Percentiles rank a stretch among this genome's conserved stretches.
Evolutionary conservation across 2,797 vertebrate genomes (phyloP).

Genomic region (Lindbergichthys nudifrons): DNA sequence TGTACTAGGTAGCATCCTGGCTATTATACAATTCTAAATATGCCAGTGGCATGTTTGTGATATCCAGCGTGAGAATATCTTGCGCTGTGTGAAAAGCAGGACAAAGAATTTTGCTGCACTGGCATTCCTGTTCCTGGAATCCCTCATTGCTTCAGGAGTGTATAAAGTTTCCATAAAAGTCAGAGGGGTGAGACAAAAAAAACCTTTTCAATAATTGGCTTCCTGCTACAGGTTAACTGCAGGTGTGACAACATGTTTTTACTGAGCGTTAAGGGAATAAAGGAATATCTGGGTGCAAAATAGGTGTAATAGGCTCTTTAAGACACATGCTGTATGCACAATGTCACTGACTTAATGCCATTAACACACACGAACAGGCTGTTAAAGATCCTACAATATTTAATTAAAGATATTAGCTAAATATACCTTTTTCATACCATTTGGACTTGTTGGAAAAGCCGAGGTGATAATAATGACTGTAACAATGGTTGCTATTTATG

Average conservation of each 20-base stretch:
- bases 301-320: conserved; percentile 23
- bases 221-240: conserved; percentile 41
- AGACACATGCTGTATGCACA: conserved; percentile 5
- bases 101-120: conserved; percentile 70
- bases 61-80: conserved; percentile 64
- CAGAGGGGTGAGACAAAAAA: conserved; percentile 38
- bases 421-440: neutral
- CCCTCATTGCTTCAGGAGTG: conserved; percentile 41
- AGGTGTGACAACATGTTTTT: conserved; percentile 58
- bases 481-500: neutral
- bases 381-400: neutral
- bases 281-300: conserved; percentile 20
- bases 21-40: conserved; percentile 49
- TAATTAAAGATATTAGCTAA: neutral
- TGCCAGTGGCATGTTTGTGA: conserved; percentile 54
- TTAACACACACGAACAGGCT: neutral
- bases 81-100: conserved; percentile 52
- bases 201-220: conserved; percentile 59
- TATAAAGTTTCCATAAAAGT: conserved; percentile 44
- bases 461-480: neutral
- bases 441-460: neutral
- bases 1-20: conserved; percentile 34
- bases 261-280: conserved; percentile 29
- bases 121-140: conserved; percentile 55
- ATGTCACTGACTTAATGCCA: neutral